These are phyloP conservation scores for Platyrinchus mystaceus DNA, from an alignment of 2,797 vertebrate species.

Conservation along the genomic window DNA sequence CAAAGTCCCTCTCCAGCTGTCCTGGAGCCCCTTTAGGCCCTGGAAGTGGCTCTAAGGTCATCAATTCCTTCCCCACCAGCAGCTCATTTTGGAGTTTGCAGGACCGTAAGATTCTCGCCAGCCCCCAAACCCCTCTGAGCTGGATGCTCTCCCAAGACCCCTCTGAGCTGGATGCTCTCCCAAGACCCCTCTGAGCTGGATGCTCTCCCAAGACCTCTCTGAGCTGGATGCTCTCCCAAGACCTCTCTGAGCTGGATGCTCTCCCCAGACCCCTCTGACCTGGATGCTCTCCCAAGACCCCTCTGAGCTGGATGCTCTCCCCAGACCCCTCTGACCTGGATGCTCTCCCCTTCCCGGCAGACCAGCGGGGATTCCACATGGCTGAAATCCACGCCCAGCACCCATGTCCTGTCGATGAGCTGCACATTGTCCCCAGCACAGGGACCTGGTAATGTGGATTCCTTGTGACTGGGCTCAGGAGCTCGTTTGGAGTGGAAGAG, in stretches of 20 bases:
- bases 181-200: too few species aligned
- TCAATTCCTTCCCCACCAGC: background rate
- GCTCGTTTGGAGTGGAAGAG: conserved; percentile 79
- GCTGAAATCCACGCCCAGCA: conserved; percentile 77
- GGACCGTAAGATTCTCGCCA: background rate
- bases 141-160: too few species aligned
- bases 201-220: too few species aligned
- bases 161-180: too few species aligned
- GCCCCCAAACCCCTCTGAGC: too few species aligned
- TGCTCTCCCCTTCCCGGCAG: conserved; percentile 82
- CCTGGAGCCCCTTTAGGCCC: background rate
- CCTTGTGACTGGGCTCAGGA: conserved; percentile 43
- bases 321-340: conserved; percentile 73
- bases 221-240: too few species aligned
- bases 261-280: conserved; percentile 51
- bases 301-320: too few species aligned
- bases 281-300: conserved; percentile 78
- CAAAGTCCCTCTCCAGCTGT: background rate
- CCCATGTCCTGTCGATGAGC: conserved; percentile 73
- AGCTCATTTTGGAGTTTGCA: background rate
- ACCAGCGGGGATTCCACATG: conserved; percentile 74
- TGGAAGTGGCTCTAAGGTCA: background rate
- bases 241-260: too few species aligned
- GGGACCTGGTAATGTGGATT: background rate
- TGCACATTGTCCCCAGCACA: conserved; percentile 57